Conservation (phyloP, 2,888 invertebrate species). For the Himalopsyche japonica region DNA sequence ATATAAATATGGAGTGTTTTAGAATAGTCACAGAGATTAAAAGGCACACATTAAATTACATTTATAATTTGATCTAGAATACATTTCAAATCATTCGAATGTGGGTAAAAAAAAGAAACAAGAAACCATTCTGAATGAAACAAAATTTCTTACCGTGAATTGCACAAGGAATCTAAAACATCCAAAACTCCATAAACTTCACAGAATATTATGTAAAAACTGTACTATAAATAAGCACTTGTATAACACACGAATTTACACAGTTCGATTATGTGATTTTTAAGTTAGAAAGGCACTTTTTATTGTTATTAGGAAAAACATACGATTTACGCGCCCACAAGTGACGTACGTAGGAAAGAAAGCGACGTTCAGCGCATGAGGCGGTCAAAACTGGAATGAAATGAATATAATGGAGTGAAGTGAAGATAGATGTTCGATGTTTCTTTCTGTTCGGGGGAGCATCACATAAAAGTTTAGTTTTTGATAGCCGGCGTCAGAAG, state of each 20-base stretch:
- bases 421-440: not conserved
- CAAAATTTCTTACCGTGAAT: not conserved
- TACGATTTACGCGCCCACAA: not conserved
- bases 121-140: not conserved
- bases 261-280: not conserved
- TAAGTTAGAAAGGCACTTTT: not conserved
- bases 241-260: not conserved
- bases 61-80: too few species aligned
- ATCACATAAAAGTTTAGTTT: not conserved
- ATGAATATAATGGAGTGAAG: not conserved
- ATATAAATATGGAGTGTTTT: too few species aligned
- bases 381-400: not conserved
- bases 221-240: not conserved
- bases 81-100: too few species aligned
- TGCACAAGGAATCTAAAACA: not conserved
- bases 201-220: not conserved
- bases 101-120: not conserved
- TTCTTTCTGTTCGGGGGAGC: not conserved
- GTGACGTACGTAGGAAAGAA: not conserved
- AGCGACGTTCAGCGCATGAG: not conserved
- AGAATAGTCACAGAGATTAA: too few species aligned
- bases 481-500: not conserved
- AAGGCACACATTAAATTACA: too few species aligned
- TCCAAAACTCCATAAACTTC: not conserved
- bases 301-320: not conserved